phyloP scores from a whole-genome alignment of 2,888 invertebrate genomes.

The Adela reaumurella region DNA sequence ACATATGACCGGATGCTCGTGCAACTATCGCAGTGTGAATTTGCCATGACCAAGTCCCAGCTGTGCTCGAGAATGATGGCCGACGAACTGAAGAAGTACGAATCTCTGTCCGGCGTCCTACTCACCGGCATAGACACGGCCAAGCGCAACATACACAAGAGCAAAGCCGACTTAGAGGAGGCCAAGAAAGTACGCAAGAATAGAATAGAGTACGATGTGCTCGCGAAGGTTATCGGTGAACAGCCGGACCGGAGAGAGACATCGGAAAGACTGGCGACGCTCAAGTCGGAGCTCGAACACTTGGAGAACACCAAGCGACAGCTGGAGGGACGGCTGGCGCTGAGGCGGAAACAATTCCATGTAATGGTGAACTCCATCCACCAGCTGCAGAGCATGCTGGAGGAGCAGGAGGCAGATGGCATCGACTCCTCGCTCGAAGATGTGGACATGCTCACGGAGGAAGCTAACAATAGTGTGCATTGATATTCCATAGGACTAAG shows the following conservation, averaged over 20 bases:
- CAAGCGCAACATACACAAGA: constrained; percentile 74
- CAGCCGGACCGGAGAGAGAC: constrained; percentile 87
- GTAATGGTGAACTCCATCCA: constrained; percentile 84
- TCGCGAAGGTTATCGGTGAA: constrained; percentile 86
- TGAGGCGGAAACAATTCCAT: constrained; percentile 85
- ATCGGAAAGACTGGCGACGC: constrained; percentile 60
- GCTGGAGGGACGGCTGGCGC: constrained; percentile 72
- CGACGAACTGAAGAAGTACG: constrained; percentile 81
- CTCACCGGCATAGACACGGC: constrained; percentile 77
- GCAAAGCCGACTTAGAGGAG: constrained; percentile 74
- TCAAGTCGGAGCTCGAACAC: constrained; percentile 69
- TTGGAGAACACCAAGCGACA: constrained; percentile 69
- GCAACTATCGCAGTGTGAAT: constrained; percentile 84
- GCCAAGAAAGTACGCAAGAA: constrained; percentile 88
- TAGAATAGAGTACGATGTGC: constrained; percentile 87
- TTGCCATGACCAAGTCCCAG: constrained; percentile 80
- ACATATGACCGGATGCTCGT: constrained; percentile 77
- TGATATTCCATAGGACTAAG: too few species aligned
- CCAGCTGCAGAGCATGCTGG: constrained; percentile 75
- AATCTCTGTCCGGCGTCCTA: constrained; percentile 70
- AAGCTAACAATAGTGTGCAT: too few species aligned
- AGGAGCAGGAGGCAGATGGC: constrained; percentile 63
- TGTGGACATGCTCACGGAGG: constrained; percentile 17
- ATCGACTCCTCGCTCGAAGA: constrained; percentile 49
- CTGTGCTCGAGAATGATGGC: constrained; percentile 77